These are phyloP conservation scores for Channallabes apus DNA, from an alignment of 2,797 vertebrate genomes.

Conservation along the genomic window DNA sequence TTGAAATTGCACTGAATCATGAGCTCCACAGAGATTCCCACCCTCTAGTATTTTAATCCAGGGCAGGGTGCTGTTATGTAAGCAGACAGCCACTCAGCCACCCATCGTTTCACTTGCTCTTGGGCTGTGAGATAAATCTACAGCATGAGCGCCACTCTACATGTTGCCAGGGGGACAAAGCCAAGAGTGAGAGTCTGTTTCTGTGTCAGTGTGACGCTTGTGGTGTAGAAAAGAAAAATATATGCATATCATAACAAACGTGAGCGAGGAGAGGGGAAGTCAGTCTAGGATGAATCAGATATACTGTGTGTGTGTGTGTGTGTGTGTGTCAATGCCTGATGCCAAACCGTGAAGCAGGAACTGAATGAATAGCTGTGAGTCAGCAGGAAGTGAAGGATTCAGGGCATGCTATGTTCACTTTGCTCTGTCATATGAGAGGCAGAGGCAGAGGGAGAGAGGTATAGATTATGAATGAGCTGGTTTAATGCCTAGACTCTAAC, in stretches of 20 bases:
- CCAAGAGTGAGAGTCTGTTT: constrained; percentile 23
- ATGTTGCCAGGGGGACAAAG: neutral
- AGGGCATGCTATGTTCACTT: constrained; percentile 9
- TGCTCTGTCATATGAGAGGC: constrained; percentile 6
- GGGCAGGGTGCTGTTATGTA: constrained; percentile 2
- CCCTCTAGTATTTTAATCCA: constrained; percentile 23
- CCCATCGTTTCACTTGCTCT: constrained; percentile 15
- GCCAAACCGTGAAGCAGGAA: constrained; percentile 1
- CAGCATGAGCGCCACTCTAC: neutral
- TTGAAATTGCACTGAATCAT: neutral
- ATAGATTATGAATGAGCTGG: constrained; percentile 9
- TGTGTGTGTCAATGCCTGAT: neutral
- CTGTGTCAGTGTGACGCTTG: constrained; percentile 14
- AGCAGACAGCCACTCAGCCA: neutral
- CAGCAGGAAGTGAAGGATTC: constrained; percentile 45
- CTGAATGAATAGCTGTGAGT: constrained; percentile 35
- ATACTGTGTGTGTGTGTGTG: constrained; percentile 11
- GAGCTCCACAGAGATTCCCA: constrained; percentile 10
- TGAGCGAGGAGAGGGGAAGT: neutral
- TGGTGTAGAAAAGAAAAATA: constrained; percentile 25
- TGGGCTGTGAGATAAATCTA: neutral
- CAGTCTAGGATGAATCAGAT: constrained; percentile 27
- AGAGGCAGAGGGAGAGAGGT: neutral
- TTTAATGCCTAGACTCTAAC: constrained; percentile 14
- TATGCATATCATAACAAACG: constrained; percentile 19